These are phyloP conservation scores for Aviceda subcristata DNA, from an alignment of 2,113 vertebrate genomes.

Conservation along the genomic window DNA sequence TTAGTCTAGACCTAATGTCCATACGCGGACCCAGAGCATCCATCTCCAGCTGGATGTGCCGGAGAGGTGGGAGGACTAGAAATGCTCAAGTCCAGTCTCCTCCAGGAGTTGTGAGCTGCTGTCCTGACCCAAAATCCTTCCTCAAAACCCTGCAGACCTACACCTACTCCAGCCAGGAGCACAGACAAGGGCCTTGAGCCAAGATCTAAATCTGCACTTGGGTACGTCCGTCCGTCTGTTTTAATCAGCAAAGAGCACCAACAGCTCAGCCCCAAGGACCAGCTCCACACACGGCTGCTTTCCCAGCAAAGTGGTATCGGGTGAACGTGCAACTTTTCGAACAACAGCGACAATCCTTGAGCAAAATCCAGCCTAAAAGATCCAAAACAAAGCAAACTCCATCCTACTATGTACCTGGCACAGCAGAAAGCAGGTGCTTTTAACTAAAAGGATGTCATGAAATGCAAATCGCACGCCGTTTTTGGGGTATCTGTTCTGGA, in stretches of 20 bases:
- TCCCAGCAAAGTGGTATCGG: not conserved
- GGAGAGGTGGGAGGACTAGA: not conserved
- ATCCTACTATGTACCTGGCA: not conserved
- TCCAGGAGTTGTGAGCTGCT: not conserved
- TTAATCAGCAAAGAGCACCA: not conserved
- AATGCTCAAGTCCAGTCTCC: not conserved
- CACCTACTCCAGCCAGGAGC: not conserved
- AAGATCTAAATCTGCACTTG: not conserved
- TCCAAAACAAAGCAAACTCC: not conserved
- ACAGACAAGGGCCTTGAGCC: not conserved
- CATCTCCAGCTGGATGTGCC: not conserved
- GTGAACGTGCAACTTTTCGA: rapidly evolving
- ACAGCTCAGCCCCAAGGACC: too few relatives aligned
- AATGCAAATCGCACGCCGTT: rapidly evolving
- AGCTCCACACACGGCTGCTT: not conserved
- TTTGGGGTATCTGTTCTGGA: not conserved
- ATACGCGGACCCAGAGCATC: not conserved
- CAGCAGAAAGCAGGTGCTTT: not conserved
- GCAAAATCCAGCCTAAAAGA: not conserved
- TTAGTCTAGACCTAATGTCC: too few relatives aligned
- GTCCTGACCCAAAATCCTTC: not conserved
- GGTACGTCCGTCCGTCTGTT: not conserved
- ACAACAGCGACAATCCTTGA: rapidly evolving
- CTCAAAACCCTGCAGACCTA: not conserved
- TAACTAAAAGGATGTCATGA: not conserved